phyloP scores from a whole-genome alignment of 2,888 invertebrate species.

The Abrostola tripartita region DNA sequence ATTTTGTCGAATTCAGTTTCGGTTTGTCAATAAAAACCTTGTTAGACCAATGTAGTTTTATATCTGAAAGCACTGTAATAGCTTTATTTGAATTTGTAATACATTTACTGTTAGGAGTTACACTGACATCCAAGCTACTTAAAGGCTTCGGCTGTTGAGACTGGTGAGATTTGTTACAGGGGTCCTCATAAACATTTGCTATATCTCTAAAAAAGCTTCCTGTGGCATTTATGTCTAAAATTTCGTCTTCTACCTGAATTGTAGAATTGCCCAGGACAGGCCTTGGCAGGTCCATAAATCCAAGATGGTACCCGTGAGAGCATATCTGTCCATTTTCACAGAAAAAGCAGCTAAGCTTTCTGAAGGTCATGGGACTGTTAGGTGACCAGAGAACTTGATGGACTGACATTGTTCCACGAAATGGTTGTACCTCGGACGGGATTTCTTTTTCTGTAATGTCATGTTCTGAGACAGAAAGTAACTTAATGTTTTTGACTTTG shows the following conservation, averaged over 20 bases:
- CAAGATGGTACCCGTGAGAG: constrained; percentile 1
- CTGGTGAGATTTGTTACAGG: neutral
- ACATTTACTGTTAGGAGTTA: constrained; percentile 1
- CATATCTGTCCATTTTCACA: constrained; percentile 22
- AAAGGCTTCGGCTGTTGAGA: neutral
- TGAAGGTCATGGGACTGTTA: constrained; percentile 21
- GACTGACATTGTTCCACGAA: constrained; percentile 32
- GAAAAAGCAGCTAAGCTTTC: constrained; percentile 29
- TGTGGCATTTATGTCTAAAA: neutral
- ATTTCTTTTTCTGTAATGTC: constrained; percentile 16
- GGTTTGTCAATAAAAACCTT: neutral
- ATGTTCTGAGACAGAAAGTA: constrained; percentile 23
- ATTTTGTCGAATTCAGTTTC: constrained; percentile 4
- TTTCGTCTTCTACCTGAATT: neutral
- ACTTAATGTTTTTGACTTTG: constrained; percentile 15
- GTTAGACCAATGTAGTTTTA: neutral
- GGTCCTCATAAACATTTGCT: neutral
- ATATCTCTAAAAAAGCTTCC: constrained; percentile 1
- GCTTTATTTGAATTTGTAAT: neutral
- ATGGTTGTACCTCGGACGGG: constrained; percentile 20
- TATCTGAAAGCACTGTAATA: constrained; percentile 1
- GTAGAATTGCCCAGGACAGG: neutral
- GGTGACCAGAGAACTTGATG: constrained; percentile 32
- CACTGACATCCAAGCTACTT: constrained; percentile 1
- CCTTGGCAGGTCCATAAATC: constrained; percentile 1